Evolutionary conservation across 2,113 vertebrate genomes (phyloP), one percentile per base, ranked within the genome.

Genomic region (Muntiacus reevesi): DNA sequence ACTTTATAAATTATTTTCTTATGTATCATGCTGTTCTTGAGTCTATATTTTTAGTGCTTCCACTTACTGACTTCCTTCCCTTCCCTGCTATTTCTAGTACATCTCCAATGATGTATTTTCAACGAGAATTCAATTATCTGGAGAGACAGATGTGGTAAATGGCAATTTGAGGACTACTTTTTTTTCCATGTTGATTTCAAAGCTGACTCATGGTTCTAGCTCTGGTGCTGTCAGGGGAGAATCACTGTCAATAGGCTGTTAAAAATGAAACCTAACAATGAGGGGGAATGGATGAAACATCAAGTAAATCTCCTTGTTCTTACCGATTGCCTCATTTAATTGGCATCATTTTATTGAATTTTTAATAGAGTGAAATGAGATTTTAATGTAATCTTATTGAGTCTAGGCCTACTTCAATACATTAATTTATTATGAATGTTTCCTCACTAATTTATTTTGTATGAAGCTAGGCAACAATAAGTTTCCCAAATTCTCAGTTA

Each of bases 361-460:
- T 98, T 99, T 98, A 98, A 98, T 98, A 98, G 98, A 98, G 98
- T 96, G 94, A 99, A 99, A 98, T 98, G 98, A 98, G 98, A 97
- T 98, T 99, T 99, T 99, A 99, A 99, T 99, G 98, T 98, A 96
- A 98, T 98, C 97, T 98, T 97, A 97, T 87, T 94, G 97, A 98
- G 91, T 88, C 97, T 98, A 94, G 67, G 96, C 96, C 89, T 98
- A 98, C 98, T 98, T 98, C 98, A 97, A 95, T 97, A 84, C 98
- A 98, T 98, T 98, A 99, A 99, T 98, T 98, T 99, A 98, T 98
- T 98, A 97, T 98, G 85, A 98, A 59, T 89, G 84, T 98, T 98
- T 97, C 94, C 89, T 98, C 91, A 98, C 98, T 98, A 98, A 98
- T 98, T 98, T 98, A 6, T 98, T 98, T 98, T 64, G 2, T 95